Evolutionary conservation across 2,113 vertebrate species (phyloP).

Genomic region (Mesitornis unicolor): DNA sequence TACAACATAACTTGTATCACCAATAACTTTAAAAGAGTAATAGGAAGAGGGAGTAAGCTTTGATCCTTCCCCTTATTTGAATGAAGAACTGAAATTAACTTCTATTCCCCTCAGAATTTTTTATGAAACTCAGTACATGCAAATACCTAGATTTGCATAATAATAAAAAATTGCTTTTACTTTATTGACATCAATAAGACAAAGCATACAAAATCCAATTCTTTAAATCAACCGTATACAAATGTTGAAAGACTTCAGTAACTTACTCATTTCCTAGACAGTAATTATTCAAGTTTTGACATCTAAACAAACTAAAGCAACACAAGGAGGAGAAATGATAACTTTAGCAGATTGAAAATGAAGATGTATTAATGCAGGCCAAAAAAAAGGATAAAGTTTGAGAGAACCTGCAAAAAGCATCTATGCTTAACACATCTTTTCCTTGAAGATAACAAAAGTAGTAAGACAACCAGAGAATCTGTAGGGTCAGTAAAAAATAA

Average conservation of each 20-base stretch:
- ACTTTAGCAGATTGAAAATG: not conserved
- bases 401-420: not conserved
- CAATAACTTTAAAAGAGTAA: not conserved
- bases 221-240: not conserved
- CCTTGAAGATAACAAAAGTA: not conserved
- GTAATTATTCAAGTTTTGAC: not conserved
- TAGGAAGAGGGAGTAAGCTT: not conserved
- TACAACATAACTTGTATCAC: not conserved
- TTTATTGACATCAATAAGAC: not conserved
- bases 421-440: not conserved
- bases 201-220: not conserved
- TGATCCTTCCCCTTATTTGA: not conserved
- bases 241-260: not conserved
- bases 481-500: not conserved
- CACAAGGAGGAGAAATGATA: not conserved
- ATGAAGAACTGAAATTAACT: not conserved
- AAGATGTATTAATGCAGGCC: not conserved
- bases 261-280: not conserved
- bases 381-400: not conserved
- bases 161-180: not conserved
- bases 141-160: not conserved
- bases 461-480: not conserved
- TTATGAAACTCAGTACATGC: not conserved
- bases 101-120: not conserved
- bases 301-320: not conserved